These are phyloP conservation scores for Saguinus midas DNA, from an alignment of 2,113 vertebrate genomes.

Conservation along the genomic window DNA sequence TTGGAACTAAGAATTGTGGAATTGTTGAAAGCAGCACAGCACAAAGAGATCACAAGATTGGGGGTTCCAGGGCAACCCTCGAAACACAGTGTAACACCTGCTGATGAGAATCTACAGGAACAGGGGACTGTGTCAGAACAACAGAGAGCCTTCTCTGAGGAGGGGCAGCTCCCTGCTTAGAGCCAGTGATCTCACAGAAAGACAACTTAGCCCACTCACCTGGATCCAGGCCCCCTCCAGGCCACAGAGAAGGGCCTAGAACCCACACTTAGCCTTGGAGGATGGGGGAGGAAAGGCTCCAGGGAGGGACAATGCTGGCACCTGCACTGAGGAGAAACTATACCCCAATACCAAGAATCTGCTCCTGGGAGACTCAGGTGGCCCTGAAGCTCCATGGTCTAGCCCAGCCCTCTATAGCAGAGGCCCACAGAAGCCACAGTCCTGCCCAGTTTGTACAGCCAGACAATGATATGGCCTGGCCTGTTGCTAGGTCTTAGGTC, in stretches of 20 bases:
- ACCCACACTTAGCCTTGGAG: not conserved
- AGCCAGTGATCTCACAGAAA: not conserved
- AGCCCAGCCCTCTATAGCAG: not conserved
- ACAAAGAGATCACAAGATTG: not conserved
- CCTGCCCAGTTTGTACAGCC: not conserved
- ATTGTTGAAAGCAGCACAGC: not conserved
- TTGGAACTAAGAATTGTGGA: not conserved
- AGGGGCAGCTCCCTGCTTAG: not conserved
- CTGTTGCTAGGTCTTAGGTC: not conserved
- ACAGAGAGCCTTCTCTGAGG: not conserved
- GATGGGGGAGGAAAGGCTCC: not conserved
- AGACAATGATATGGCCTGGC: not conserved
- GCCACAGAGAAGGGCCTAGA: not conserved
- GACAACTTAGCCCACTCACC: not conserved
- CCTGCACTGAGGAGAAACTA: too few relatives aligned
- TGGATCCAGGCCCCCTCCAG: too few relatives aligned
- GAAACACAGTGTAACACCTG: not conserved
- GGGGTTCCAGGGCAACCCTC: not conserved
- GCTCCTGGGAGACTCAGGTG: not conserved
- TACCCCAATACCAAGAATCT: not conserved
- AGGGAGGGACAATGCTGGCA: not conserved
- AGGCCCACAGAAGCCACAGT: not conserved
- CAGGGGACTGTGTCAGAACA: not conserved
- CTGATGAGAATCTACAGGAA: not conserved
- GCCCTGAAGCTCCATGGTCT: not conserved